Conservation (phyloP, 1,140 invertebrate species). For the Pseudomyrmex flavicornis region DNA sequence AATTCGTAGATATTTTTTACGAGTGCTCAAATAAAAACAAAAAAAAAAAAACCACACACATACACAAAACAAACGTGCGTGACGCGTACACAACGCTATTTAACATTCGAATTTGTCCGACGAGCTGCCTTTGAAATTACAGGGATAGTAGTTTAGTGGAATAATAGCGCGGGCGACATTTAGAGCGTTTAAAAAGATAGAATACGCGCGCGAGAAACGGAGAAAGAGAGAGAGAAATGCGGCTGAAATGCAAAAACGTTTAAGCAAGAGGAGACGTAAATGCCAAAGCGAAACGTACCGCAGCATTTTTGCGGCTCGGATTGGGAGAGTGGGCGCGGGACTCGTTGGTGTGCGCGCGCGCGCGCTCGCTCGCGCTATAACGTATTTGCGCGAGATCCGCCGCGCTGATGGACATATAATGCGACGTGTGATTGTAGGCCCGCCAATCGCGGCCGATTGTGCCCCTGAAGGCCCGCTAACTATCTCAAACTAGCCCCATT, state of each 20-base stretch:
- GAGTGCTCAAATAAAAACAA: background rate
- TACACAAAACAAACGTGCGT: no score
- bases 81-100: background rate
- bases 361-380: slow-evolving; percentile 73
- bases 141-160: background rate
- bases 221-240: no score
- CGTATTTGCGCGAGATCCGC: slow-evolving; percentile 80
- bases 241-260: slow-evolving; percentile 6
- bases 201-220: background rate
- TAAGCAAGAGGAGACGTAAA: background rate
- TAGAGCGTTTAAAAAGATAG: background rate
- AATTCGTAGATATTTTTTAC: slow-evolving; percentile 13
- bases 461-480: slow-evolving; percentile 84
- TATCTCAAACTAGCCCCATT: slow-evolving; percentile 85
- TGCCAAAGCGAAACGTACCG: slow-evolving; percentile 4
- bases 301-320: slow-evolving; percentile 38
- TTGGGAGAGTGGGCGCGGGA: slow-evolving; percentile 1
- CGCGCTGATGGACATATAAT: slow-evolving; percentile 82
- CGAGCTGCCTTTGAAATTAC: slow-evolving; percentile 50
- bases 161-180: background rate
- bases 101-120: slow-evolving; percentile 14
- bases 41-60: no score
- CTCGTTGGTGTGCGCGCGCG: slow-evolving; percentile 10
- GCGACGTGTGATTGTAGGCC: slow-evolving; percentile 83
- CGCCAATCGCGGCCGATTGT: slow-evolving; percentile 84